These are phyloP conservation scores for Leptopilina drosophilae DNA, from an alignment of 2,888 invertebrate species.

Conservation along the genomic window DNA sequence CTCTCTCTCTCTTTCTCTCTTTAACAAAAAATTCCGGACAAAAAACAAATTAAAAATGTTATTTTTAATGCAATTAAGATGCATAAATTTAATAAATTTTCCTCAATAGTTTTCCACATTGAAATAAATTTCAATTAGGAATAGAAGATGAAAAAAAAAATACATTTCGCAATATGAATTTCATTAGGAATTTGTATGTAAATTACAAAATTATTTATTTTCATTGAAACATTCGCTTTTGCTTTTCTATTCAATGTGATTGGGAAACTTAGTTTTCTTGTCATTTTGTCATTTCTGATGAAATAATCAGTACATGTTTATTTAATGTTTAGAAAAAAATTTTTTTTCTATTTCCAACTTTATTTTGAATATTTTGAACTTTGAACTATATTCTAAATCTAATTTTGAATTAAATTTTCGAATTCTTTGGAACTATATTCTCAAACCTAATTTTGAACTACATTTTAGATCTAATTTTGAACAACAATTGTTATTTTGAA, in stretches of 20 bases:
- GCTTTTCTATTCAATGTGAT: constrained; percentile 1
- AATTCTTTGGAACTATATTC: too few species aligned
- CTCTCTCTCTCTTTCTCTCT: neutral
- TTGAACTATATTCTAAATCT: too few species aligned
- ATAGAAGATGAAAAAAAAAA: neutral
- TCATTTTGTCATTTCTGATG: too few species aligned
- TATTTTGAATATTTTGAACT: neutral
- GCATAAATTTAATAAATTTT: constrained; percentile 1
- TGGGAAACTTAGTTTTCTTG: too few species aligned
- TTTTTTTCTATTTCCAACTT: neutral
- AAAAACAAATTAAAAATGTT: neutral
- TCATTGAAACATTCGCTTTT: constrained; percentile 25
- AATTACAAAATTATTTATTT: constrained; percentile 24
- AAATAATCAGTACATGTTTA: neutral
- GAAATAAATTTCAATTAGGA: neutral
- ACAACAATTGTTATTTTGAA: too few species aligned
- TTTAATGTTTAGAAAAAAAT: too few species aligned
- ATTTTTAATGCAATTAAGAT: neutral
- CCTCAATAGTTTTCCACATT: neutral
- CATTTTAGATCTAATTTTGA: too few species aligned
- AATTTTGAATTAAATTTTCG: too few species aligned
- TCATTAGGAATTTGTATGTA: neutral
- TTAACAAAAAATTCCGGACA: neutral
- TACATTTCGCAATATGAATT: neutral
- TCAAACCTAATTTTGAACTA: too few species aligned